A percentile compares a stretch with the other conserved stretches of the same genome.
phyloP scores from a whole-genome alignment of 2,797 vertebrate species.

The Notoglanidium macrostoma region DNA sequence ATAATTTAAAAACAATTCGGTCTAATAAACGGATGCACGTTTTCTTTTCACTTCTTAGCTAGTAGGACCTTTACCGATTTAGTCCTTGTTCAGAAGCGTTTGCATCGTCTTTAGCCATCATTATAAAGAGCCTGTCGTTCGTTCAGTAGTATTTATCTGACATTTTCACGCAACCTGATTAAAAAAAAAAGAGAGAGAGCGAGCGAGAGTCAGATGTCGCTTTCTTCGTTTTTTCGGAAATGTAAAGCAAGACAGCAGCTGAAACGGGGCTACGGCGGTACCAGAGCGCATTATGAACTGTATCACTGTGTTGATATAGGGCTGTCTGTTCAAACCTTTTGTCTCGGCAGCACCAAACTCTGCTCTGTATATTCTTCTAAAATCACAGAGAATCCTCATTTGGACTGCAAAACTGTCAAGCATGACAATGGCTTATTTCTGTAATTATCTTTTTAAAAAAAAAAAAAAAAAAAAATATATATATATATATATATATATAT shows the following conservation, averaged over 20 bases:
- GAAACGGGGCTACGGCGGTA: not conserved
- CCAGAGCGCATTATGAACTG: not conserved
- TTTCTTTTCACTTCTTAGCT: constrained; percentile 36
- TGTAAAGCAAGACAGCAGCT: not conserved
- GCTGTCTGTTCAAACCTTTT: constrained; percentile 8
- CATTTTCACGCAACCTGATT: not conserved
- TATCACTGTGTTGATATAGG: constrained; percentile 16
- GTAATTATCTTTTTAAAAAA: too few species aligned
- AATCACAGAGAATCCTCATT: not conserved
- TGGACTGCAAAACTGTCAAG: not conserved
- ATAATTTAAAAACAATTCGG: constrained; percentile 44
- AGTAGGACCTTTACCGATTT: constrained; percentile 29
- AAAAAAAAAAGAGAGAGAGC: not conserved
- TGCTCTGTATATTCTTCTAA: constrained; percentile 5
- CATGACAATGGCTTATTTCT: too few species aligned
- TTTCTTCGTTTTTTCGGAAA: not conserved
- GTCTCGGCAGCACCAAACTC: constrained; percentile 10
- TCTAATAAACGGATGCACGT: constrained; percentile 37
- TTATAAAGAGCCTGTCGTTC: constrained; percentile 8
- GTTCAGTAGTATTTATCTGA: constrained; percentile 26
- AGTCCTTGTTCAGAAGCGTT: constrained; percentile 17
- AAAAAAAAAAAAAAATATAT: not conserved
- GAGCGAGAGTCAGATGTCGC: not conserved
- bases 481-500: constrained; percentile 33
- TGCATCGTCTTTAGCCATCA: not conserved